These are phyloP conservation scores for Chitala chitala DNA, from an alignment of 2,113 vertebrate genomes.

Conservation along the genomic window DNA sequence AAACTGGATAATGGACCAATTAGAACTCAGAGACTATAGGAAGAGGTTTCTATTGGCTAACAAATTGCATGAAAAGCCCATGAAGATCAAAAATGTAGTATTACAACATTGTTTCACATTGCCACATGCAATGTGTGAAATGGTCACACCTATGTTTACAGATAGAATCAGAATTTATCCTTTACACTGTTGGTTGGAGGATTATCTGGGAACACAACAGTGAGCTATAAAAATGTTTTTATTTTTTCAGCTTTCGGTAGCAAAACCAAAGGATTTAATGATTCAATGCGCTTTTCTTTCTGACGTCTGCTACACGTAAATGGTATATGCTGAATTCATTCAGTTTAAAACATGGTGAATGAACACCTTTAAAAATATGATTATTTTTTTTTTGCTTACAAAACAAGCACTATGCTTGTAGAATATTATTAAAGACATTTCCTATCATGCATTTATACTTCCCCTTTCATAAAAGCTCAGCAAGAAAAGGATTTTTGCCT, in stretches of 20 bases:
- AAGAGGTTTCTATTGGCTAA: too few relatives aligned
- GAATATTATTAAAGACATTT: constrained; percentile 35
- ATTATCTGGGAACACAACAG: constrained; percentile 1
- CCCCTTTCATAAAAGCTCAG: constrained; percentile 33
- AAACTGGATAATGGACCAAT: too few relatives aligned
- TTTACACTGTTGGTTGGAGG: not conserved
- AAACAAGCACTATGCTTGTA: not conserved
- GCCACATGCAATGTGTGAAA: constrained; percentile 1
- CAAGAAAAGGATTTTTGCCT: constrained; percentile 22
- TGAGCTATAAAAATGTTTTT: constrained; percentile 10
- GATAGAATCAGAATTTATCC: not conserved
- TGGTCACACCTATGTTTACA: not conserved
- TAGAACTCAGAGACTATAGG: too few relatives aligned
- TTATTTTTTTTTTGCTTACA: too few relatives aligned
- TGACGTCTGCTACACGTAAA: constrained; percentile 2
- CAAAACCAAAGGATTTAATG: not conserved
- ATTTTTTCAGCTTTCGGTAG: not conserved
- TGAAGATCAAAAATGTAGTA: not conserved
- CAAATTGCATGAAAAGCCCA: too few relatives aligned
- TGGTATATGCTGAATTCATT: not conserved
- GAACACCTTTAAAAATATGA: too few relatives aligned
- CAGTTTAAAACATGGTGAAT: not conserved
- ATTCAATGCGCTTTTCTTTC: not conserved
- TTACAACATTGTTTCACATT: not conserved
- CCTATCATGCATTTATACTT: constrained; percentile 9